Base-by-base conservation (phyloP, 2,113 vertebrate species). In the Bujurquina vittata region DNA sequence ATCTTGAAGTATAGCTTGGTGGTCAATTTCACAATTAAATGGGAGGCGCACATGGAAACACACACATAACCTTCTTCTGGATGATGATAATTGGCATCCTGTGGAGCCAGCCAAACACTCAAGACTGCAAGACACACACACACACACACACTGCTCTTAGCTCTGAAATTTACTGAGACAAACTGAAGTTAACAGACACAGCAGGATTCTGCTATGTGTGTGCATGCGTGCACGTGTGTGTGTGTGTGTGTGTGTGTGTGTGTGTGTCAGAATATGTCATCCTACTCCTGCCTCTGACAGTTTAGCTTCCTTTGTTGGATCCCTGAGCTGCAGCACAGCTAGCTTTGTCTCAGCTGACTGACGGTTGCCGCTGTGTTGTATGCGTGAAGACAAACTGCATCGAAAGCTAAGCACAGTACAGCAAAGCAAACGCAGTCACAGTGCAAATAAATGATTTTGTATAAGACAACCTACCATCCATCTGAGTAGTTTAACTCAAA, bases 331-430 rank as follows among this genome's bases (percentile, higher is more conserved):
- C 54, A 60, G 62, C 62, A 69, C 40, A 60, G 15, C 69, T 23
- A 26, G 23, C 59, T 37, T 79, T 60, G 40, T 75, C 12, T 75
- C 55, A 37, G 62, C 2, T 85, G 54, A 65, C 40, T 65, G 83
- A 77, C 77, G 52, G 40, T 57, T 78, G 75, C 37, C 52, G 72
- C 75, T 78, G 75, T 15, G 10, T 20, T 23, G 46, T 46, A 17
- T 9, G 1, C 37, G 17, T 67, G 63, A 26, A 15, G 14, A 67
- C n/a, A 67, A 26, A 67, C 15, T 8, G 22, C 63, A 67, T 67
- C 37, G 46, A 26, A 46, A 46, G 37, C 37, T 43, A 62, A 78
- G 43, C 55, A 72, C 2, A 59, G 54, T 10, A 73, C 60, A 84
- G 5, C 55, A 77, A 35, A 54, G 54, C 12, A 74, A 57, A 49